Evolutionary conservation across 1,140 invertebrate genomes (phyloP).

Genomic region (Lepeophtheirus salmonis): DNA sequence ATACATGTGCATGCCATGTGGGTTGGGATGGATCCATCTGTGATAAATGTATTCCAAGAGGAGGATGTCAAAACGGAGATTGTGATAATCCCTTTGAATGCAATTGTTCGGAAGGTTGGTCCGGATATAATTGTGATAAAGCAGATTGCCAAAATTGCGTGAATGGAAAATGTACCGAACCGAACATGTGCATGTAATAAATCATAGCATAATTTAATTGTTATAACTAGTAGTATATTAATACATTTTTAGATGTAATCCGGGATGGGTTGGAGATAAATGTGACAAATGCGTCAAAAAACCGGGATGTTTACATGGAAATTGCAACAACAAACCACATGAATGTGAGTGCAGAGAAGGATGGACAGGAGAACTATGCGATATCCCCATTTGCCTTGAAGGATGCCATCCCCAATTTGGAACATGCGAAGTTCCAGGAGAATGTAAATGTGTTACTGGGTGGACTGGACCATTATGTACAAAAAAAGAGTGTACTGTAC

Average conservation of each 20-base stretch:
- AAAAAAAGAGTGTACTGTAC: no score
- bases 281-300: not conserved
- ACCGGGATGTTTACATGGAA: not conserved
- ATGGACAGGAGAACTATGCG: not conserved
- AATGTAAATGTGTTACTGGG: not conserved
- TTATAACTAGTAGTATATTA: not conserved
- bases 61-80: conserved; percentile 26
- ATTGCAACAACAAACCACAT: not conserved
- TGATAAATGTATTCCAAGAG: conserved; percentile 48
- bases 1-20: conserved; percentile 20
- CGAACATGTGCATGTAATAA: not conserved
- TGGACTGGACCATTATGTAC: not conserved
- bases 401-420: not conserved
- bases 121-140: conserved; percentile 50
- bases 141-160: conserved; percentile 22
- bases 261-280: not conserved
- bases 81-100: conserved; percentile 28
- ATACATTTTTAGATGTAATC: not conserved
- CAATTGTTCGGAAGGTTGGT: conserved; percentile 25
- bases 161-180: not conserved
- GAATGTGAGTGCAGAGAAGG: not conserved
- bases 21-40: conserved; percentile 55
- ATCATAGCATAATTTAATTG: not conserved
- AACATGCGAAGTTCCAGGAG: not conserved
- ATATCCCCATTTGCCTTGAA: not conserved